Percentiles rank a stretch among this genome's conserved stretches.
Conservation (phyloP, 2,113 vertebrate genomes). For the Vulpes lagopus region DNA sequence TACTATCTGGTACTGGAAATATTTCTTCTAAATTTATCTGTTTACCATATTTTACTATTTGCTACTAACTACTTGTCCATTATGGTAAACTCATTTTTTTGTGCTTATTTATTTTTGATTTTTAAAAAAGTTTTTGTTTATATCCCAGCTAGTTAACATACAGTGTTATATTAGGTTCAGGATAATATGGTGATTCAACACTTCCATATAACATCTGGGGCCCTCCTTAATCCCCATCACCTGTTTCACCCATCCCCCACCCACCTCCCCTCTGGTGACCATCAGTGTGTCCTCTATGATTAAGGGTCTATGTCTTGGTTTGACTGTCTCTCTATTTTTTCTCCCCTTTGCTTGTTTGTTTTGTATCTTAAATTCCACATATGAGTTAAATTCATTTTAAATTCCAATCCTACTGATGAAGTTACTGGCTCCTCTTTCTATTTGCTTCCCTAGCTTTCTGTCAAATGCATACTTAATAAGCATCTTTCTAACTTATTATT, state of each 20-base stretch:
- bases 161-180: neutral
- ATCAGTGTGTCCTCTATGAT: neutral
- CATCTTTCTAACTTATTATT: neutral
- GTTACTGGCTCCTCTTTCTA: neutral
- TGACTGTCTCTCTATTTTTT: neutral
- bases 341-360: neutral
- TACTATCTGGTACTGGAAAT: neutral
- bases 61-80: neutral
- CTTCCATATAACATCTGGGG: neutral
- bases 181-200: neutral
- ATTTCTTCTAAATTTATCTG: neutral
- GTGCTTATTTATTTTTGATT: neutral
- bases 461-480: constrained; percentile 30
- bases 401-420: constrained; percentile 5
- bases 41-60: neutral
- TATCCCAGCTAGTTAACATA: neutral
- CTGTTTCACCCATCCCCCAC: neutral
- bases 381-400: constrained; percentile 30
- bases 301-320: neutral
- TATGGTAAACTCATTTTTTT: neutral
- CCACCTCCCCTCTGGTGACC: neutral
- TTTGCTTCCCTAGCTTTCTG: neutral
- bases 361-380: neutral
- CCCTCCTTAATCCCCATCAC: neutral
- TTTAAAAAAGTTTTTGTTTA: neutral